Base-by-base conservation (phyloP, 2,113 vertebrate species). In the Prunella fulvescens region DNA sequence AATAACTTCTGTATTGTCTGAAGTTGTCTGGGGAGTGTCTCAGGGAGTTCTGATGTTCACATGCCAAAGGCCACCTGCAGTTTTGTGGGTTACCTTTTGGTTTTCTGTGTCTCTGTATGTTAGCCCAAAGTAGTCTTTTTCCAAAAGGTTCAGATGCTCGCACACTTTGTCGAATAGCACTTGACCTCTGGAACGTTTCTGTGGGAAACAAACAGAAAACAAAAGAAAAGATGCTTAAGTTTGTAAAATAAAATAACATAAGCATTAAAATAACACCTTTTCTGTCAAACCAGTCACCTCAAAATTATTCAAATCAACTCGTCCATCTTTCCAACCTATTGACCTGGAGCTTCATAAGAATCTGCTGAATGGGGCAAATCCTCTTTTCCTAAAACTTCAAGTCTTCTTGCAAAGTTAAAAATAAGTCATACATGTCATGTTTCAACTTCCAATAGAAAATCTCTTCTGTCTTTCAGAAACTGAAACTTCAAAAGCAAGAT, bases 41-140 rank as follows among this genome's bases (percentile, higher is more conserved):
- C 7, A 2, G 4, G 15, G 15, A 91, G n/a, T 47, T 86, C 64
- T 67, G 44, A 64, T 5, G 19, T 18, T 47, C 42, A 39, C 7
- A 25, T 26, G 6, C 18, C 48, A 76, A 76, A 72, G 40, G 12
- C 5, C 50, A 79, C 31, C 20, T 14, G 10, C 6, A 42, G 42
- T 69, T 91, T 67, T 67, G 29, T 33, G 35, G 40, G 40, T 96
- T 97, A 99, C 99, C 99, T 99, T 99, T 97, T 99, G 99, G 95
- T 98, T 99, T 96, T 99, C 99, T 26, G 98, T 95, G 85, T 99
- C 99, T 93, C 98, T 98, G 97, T 99, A 98, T 0, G 99, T 99
- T 86, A 99, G 97, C 25, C 99, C 99, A 74, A 99, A 99, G 96
- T 99, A 99, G 96, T 99, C 99, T 96, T 98, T 99, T 97, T 99